These are phyloP conservation scores for Caenorhabditis sp. DNA, from an alignment of 2,888 invertebrate species.

Conservation along the genomic window DNA sequence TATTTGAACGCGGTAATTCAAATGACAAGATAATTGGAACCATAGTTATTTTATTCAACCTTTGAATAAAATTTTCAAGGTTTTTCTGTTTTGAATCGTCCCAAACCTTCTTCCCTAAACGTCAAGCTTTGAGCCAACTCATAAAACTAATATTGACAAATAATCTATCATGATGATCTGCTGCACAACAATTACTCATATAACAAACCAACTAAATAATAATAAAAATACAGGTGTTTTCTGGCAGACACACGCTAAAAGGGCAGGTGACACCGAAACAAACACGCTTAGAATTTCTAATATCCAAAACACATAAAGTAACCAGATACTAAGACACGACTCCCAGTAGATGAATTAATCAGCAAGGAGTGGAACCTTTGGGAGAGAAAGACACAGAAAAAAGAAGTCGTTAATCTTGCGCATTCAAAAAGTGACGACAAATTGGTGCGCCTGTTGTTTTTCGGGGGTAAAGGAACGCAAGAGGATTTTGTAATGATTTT, in stretches of 20 bases:
- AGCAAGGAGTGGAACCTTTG: conserved; percentile 1
- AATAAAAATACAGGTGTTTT: background rate
- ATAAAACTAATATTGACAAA: conserved; percentile 1
- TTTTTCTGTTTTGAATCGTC: background rate
- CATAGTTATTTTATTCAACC: background rate
- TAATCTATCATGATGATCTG: background rate
- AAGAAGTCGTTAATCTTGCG: conserved; percentile 36
- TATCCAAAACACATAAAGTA: conserved; percentile 1
- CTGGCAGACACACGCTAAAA: background rate
- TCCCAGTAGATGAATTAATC: conserved; percentile 43
- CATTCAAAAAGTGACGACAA: conserved; percentile 39
- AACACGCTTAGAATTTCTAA: background rate
- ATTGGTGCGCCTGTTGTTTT: conserved; percentile 20
- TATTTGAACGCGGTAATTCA: background rate
- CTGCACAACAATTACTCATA: background rate
- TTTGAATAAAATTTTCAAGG: background rate
- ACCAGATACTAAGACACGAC: background rate
- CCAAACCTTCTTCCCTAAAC: background rate
- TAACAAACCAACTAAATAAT: background rate
- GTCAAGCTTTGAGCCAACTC: background rate
- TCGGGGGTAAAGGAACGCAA: background rate
- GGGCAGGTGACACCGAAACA: background rate
- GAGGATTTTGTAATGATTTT: background rate
- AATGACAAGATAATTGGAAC: too few relatives aligned
- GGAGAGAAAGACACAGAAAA: conserved; percentile 9